Evolutionary conservation across 2,888 invertebrate genomes (phyloP).

Genomic region (Eupithecia subfuscata): DNA sequence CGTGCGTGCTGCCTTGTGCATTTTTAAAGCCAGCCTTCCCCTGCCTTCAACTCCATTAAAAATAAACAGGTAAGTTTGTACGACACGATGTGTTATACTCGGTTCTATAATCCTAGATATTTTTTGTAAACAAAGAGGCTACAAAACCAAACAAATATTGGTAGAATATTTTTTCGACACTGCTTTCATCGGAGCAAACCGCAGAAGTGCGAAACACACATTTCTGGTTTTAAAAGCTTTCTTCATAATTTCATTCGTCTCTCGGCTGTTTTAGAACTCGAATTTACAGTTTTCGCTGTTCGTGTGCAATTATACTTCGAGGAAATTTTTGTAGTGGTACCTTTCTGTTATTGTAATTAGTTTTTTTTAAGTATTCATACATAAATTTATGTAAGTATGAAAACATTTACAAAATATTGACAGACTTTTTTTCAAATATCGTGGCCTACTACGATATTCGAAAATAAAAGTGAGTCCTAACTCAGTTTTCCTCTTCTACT

Average conservation of each 20-base stretch:
- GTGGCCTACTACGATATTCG: no score
- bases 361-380: neutral
- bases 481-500: neutral
- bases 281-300: no score
- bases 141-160: neutral
- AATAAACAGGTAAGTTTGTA: conserved; percentile 9
- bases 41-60: neutral
- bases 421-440: no score
- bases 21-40: conserved; percentile 3
- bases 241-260: neutral
- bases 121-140: neutral
- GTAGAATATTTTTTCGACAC: neutral
- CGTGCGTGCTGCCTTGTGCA: conserved; percentile 28
- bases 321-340: no score
- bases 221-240: neutral
- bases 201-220: neutral
- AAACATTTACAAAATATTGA: no score
- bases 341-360: no score
- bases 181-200: neutral
- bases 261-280: neutral
- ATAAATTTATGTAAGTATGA: no score
- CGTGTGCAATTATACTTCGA: no score
- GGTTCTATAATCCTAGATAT: neutral
- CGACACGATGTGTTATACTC: neutral
- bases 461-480: no score